These are phyloP conservation scores for Sphenodon punctatus DNA, from an alignment of 2,797 vertebrate species.

Conservation along the genomic window DNA sequence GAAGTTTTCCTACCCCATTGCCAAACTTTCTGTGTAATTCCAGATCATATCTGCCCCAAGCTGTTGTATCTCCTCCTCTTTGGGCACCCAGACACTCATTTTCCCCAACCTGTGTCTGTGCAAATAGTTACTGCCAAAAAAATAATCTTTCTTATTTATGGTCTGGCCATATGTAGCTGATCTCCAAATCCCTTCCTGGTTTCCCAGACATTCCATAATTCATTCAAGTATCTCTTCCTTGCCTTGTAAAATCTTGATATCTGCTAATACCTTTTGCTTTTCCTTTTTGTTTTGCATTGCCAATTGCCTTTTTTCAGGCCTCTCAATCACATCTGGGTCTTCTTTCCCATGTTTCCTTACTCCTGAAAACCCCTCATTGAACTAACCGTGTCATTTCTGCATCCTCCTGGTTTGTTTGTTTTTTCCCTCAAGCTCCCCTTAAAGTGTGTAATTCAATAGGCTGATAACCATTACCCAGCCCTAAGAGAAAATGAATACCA, in stretches of 20 bases:
- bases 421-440: not conserved
- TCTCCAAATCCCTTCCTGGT: not conserved
- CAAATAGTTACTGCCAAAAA: conserved; percentile 15
- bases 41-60: not conserved
- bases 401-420: too few relatives aligned
- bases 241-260: too few relatives aligned
- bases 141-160: not conserved
- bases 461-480: not conserved
- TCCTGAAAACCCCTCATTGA: not conserved
- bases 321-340: not conserved
- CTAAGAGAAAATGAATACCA: not conserved
- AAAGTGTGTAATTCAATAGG: too few relatives aligned
- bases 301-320: not conserved
- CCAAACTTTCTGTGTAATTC: not conserved
- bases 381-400: not conserved
- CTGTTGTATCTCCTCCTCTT: not conserved
- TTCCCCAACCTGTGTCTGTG: not conserved
- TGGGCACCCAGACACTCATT: not conserved
- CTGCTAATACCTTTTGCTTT: not conserved
- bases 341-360: not conserved
- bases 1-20: not conserved
- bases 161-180: not conserved
- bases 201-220: not conserved
- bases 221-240: not conserved
- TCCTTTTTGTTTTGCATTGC: not conserved